Conservation (phyloP, 2,113 vertebrate genomes). For the Syngnathus scovelli region DNA sequence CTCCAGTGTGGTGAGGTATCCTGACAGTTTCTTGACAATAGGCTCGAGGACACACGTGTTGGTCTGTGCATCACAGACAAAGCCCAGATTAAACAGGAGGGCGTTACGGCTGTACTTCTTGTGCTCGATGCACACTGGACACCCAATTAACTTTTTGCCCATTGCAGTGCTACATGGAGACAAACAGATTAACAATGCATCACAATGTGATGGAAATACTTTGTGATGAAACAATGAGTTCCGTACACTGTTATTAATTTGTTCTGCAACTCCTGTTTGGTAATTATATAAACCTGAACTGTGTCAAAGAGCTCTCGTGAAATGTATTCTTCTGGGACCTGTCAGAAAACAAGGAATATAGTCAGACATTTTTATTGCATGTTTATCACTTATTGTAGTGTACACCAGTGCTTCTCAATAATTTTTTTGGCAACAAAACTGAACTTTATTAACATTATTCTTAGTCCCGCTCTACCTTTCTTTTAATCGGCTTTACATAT, state of each 20-base stretch:
- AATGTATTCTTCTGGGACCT: constrained; percentile 98
- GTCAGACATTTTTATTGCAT: not conserved
- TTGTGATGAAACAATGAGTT: constrained; percentile 2
- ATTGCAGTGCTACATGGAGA: constrained; percentile 81
- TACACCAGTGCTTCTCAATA: not conserved
- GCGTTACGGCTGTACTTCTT: constrained; percentile 97
- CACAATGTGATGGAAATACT: not conserved
- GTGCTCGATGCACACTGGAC: constrained; percentile 95
- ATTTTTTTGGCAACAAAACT: too few relatives aligned
- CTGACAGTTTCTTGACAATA: constrained; percentile 94
- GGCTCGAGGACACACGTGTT: constrained; percentile 95
- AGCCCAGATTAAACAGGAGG: constrained; percentile 92
- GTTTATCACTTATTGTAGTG: not conserved
- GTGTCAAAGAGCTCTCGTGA: constrained; percentile 97
- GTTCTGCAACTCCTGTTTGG: constrained; percentile 96
- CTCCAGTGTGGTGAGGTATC: constrained; percentile 95
- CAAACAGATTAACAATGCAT: not conserved
- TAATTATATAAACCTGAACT: constrained; percentile 97
- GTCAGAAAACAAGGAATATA: constrained; percentile 19
- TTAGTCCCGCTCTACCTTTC: too few relatives aligned
- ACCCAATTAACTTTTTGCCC: constrained; percentile 97
- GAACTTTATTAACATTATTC: too few relatives aligned
- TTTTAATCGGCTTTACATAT: too few relatives aligned
- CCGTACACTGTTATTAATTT: constrained; percentile 98
- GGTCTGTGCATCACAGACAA: constrained; percentile 88